Percentiles rank a stretch among this genome's conserved stretches.
Conservation (phyloP, 2,888 invertebrate species). For the Agonopterix subpropinquella region DNA sequence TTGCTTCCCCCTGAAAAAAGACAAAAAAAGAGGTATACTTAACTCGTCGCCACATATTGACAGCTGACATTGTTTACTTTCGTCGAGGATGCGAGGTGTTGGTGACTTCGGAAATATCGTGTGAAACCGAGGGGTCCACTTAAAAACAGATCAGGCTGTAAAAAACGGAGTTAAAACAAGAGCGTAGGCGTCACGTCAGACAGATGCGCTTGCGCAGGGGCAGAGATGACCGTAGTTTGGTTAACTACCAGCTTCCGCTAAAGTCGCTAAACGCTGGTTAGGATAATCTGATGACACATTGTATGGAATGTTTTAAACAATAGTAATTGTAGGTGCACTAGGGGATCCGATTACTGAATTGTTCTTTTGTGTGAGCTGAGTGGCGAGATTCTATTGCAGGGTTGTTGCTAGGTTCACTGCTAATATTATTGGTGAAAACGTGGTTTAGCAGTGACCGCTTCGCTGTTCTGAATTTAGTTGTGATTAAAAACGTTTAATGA, state of each 20-base stretch:
- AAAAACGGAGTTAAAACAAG: slow-evolving; percentile 47
- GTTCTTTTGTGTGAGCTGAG: no score
- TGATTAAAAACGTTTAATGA: no score
- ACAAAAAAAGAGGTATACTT: slow-evolving; percentile 9
- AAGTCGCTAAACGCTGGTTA: slow-evolving; percentile 22
- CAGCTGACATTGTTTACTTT: slow-evolving; percentile 38
- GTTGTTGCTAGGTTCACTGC: no score
- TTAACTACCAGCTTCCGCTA: slow-evolving; percentile 68
- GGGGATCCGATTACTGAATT: no score
- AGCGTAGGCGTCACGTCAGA: slow-evolving; percentile 56
- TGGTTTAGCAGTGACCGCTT: no score
- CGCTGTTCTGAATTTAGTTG: no score
- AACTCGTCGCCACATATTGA: slow-evolving; percentile 22
- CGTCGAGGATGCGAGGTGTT: slow-evolving; percentile 40
- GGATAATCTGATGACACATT: slow-evolving; percentile 35
- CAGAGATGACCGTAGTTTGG: slow-evolving; percentile 63
- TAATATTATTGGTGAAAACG: no score
- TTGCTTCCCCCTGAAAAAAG: background rate
- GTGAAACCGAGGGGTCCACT: slow-evolving; percentile 51
- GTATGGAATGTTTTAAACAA: slow-evolving; percentile 2
- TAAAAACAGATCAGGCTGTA: slow-evolving; percentile 47
- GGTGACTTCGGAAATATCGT: slow-evolving; percentile 35
- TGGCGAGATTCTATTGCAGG: no score
- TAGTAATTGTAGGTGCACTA: slow-evolving; percentile 4
- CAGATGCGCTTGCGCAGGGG: slow-evolving; percentile 46